Evolutionary conservation across 92 coral and sea anemone species (phyloP).

Genomic region (Bergia sp.): DNA sequence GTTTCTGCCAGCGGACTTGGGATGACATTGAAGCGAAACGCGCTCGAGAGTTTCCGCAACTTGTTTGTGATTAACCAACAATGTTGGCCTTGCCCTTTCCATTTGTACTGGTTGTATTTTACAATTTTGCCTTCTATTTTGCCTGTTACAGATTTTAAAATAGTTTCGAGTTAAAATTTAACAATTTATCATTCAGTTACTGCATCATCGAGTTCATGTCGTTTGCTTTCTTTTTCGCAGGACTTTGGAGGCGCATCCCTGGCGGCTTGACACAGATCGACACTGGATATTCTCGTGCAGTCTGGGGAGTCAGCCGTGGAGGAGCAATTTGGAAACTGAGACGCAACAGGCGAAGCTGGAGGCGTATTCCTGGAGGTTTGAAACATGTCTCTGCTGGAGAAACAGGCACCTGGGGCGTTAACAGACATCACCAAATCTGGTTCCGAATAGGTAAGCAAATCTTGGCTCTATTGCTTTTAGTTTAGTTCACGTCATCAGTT

Average conservation of each 20-base stretch:
- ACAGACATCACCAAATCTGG: background rate
- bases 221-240: background rate
- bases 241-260: slow-evolving; percentile 29
- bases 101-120: too few species aligned
- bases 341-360: slow-evolving; percentile 49
- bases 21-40: too few species aligned
- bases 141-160: too few species aligned
- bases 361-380: slow-evolving; percentile 23
- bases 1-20: too few species aligned
- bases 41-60: too few species aligned
- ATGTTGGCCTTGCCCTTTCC: too few species aligned
- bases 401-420: slow-evolving; percentile 31
- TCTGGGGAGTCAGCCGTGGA: slow-evolving; percentile 18
- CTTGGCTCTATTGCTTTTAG: background rate
- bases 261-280: slow-evolving; percentile 33
- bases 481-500: too few species aligned
- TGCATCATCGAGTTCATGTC: too few species aligned
- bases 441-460: slow-evolving; percentile 28
- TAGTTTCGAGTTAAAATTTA: too few species aligned
- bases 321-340: slow-evolving; percentile 31
- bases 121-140: too few species aligned
- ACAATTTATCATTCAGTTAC: too few species aligned
- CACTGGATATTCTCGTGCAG: slow-evolving; percentile 32
- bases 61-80: too few species aligned
- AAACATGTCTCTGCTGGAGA: slow-evolving; percentile 34